Conservation (phyloP, 2,888 invertebrate species). For the Troilus luridus region DNA sequence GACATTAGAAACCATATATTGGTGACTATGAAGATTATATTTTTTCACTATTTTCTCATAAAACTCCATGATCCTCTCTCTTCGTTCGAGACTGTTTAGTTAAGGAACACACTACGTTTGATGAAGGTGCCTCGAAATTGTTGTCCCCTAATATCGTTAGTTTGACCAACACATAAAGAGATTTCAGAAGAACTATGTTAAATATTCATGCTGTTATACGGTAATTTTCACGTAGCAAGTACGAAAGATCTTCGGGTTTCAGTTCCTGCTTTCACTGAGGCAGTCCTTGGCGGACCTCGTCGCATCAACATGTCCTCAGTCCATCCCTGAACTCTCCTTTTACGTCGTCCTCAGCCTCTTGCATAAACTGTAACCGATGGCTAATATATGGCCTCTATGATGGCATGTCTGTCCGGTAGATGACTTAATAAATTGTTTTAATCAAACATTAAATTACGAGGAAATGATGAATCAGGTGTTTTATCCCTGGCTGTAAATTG, state of each 20-base stretch:
- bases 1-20: too few species aligned
- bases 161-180: not conserved
- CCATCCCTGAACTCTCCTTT: conserved; percentile 38
- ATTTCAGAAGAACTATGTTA: not conserved
- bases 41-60: too few species aligned
- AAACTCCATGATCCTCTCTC: too few species aligned
- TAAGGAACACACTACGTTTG: too few species aligned
- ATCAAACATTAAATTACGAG: not conserved
- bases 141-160: not conserved
- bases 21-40: too few species aligned
- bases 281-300: conserved; percentile 4
- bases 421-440: not conserved
- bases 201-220: not conserved
- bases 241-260: not conserved
- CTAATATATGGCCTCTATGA: not conserved
- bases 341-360: conserved; percentile 27
- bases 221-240: not conserved
- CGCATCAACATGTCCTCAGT: conserved; percentile 28
- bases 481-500: too few species aligned
- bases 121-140: too few species aligned
- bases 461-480: too few species aligned
- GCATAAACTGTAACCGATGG: conserved; percentile 22
- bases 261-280: conserved; percentile 41
- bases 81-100: too few species aligned
- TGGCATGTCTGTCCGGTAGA: not conserved